phyloP scores from a whole-genome alignment of 2,797 vertebrate species.

The Phalanger gymnotis region DNA sequence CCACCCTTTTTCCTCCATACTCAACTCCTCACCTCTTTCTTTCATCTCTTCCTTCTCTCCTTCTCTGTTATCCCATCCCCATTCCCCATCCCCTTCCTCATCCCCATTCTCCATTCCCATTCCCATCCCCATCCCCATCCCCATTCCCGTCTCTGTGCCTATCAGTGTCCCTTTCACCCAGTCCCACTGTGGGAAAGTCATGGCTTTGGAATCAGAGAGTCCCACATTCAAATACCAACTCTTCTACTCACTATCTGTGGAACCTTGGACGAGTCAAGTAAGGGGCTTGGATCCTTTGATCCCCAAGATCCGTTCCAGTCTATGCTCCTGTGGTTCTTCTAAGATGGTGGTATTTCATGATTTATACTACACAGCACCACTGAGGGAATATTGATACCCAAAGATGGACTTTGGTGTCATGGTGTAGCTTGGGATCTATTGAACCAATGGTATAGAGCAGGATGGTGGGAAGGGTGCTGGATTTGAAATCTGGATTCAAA shows the following conservation, averaged over 20 bases:
- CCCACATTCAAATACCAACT: background rate
- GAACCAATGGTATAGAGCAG: background rate
- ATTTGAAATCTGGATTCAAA: background rate
- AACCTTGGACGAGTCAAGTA: background rate
- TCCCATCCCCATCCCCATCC: background rate
- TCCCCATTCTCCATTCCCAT: background rate
- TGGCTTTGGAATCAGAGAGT: background rate
- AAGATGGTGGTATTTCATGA: background rate
- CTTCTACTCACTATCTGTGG: background rate
- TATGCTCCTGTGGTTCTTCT: background rate
- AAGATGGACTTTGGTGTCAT: background rate
- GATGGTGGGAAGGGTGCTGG: background rate
- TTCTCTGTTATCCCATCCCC: background rate
- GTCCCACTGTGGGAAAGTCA: background rate
- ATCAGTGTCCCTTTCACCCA: background rate
- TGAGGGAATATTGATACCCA: background rate
- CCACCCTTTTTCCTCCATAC: background rate
- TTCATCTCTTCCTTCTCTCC: background rate
- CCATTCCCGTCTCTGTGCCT: background rate
- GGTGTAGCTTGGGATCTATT: background rate
- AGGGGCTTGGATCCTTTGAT: background rate
- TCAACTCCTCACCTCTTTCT: background rate
- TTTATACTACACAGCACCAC: background rate
- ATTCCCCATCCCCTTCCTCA: background rate
- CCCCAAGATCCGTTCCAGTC: background rate